Evolutionary conservation across 2,797 vertebrate genomes (phyloP), one percentile per base, ranked within the genome.

Genomic region (Triplophysa bombifrons): DNA sequence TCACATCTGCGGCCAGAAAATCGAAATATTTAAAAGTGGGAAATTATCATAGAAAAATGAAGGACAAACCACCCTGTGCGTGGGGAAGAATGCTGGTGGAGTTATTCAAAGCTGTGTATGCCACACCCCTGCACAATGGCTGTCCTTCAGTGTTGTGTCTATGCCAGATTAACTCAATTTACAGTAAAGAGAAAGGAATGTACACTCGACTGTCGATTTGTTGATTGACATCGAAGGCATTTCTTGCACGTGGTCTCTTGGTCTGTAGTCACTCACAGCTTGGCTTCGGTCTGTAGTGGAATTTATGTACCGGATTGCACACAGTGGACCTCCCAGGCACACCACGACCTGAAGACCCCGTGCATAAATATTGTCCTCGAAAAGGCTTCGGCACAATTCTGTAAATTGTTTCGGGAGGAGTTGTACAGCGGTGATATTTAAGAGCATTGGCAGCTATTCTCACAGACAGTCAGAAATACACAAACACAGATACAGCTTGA

Each of bases 91-190:
- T 56, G 34, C n/a, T 22, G 20, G 60, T 67, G 16, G 22, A 38
- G 63, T 22, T 11, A 53, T 4, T 20, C 60, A 13, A 14, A 65
- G n/a, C 34, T 73, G 72, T 20, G 22, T 14, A 51, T 44, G 66
- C 80, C 79, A 70, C 79, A 67, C 72, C 72, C 72, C 56, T 71
- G 3, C 69, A 63, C 58, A 44, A 20, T 65, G 46, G n/a, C 38
- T 34, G 6, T 66, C 38, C 9, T 58, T 66, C 14, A 74, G 25
- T 64, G 51, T 51, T 61, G 71, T 12, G 12, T 61, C 44, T 68
- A 12, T 48, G 68, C 13, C 41, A 48, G 50, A 46, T 66, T 19
- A 12, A 13, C 17, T n/a, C 9, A 27, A 13, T 19, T 14, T 3
- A 64, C 60, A 61, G 67, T 60, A 48, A 60, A 60, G 3, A 14